Evolutionary conservation across 2,888 invertebrate species (phyloP), one percentile per base, ranked within the genome.

Genomic region (Brenthis ino): DNA sequence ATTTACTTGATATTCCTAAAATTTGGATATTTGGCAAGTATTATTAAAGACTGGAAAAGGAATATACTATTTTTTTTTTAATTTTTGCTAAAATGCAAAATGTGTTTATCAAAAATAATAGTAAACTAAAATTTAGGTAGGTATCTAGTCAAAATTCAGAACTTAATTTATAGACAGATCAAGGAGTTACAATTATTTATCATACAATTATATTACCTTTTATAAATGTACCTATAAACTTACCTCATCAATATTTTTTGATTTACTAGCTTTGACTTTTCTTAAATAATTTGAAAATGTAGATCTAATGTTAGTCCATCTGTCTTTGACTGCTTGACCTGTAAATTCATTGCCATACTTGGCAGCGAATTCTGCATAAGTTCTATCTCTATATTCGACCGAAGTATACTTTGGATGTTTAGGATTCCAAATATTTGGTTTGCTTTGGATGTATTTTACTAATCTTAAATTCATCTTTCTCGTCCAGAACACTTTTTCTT

Each of bases 401-500:
- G 90, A 89, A 51, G 89, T 87, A 71, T 91, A 91, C 74, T 89
- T 90, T 1, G 88, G 85, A 77, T 93, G 90, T 75, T 86, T 90
- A 0, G 86, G 87, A 75, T 92, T 87, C 93, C 93, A 93, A 71
- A 92, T 89, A 65, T 86, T 83, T 1, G 91, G 89, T 73, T 80
- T 83, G 58, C 79, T 82, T 74, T 89, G 82, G 72, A 93, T 87
- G 72, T 85, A 93, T 72, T 88, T 87, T 0, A 90, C 92, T 58
- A 93, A 78, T 72, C 87, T 89, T 12, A 91, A 71, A 72, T 92
- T 92, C 92, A 92, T 92, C 70, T 86, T 87, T 73, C 84, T 81
- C 2, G 92, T 90, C 92, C 93, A 92, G 74, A 87, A 90, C 0
- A 92, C 89, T 78, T 91, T 92, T 74, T 92, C 91, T 79, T 92